Conservation (phyloP, 2,113 vertebrate genomes). For the Danionella cerebrum region DNA sequence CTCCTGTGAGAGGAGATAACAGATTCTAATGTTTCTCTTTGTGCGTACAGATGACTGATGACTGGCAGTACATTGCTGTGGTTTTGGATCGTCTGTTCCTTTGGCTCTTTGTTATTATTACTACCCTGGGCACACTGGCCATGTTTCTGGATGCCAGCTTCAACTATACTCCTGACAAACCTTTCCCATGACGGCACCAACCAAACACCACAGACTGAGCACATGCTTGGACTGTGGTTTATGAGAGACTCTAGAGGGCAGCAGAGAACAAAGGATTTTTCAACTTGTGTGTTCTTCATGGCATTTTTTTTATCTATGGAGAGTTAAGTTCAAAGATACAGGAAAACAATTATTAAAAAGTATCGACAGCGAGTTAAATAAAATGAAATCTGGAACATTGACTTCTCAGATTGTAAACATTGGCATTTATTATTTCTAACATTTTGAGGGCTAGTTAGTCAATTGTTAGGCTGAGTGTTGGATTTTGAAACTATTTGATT, state of each 20-base stretch:
- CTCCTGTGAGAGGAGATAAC: slow-evolving; percentile 28
- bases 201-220: not conserved
- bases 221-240: slow-evolving; percentile 25
- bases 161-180: slow-evolving; percentile 72
- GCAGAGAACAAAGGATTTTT: not conserved
- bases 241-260: slow-evolving; percentile 40
- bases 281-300: too few relatives aligned
- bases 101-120: slow-evolving; percentile 81
- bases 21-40: not conserved
- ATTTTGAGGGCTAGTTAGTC: too few relatives aligned
- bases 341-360: too few relatives aligned
- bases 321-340: too few relatives aligned
- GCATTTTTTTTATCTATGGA: too few relatives aligned
- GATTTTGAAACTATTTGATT: too few relatives aligned
- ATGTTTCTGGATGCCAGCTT: slow-evolving; percentile 85
- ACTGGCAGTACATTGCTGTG: slow-evolving; percentile 85
- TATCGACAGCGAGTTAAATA: too few relatives aligned
- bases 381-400: too few relatives aligned
- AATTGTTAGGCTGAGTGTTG: too few relatives aligned
- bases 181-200: slow-evolving; percentile 68
- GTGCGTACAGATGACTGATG: slow-evolving; percentile 71
- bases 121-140: slow-evolving; percentile 76
- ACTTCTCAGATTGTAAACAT: too few relatives aligned
- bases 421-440: too few relatives aligned
- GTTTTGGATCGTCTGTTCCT: slow-evolving; percentile 85